These are phyloP conservation scores for Agriopis leucophaearia DNA, from an alignment of 2,888 invertebrate genomes.

Conservation along the genomic window DNA sequence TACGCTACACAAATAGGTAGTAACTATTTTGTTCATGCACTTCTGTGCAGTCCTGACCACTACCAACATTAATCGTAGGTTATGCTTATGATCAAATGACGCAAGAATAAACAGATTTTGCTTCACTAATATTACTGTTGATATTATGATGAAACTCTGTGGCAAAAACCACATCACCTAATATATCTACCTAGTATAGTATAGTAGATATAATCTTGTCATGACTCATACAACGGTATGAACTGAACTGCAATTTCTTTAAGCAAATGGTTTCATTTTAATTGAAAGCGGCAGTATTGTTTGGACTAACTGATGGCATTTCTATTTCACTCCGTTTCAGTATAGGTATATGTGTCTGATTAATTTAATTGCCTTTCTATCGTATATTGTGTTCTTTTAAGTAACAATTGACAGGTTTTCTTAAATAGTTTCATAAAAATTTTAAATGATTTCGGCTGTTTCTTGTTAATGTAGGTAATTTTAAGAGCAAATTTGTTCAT, in stretches of 20 bases:
- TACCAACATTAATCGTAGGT: background rate
- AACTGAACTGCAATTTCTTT: constrained; percentile 17
- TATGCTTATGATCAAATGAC: constrained; percentile 11
- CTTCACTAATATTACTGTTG: constrained; percentile 14
- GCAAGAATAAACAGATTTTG: constrained; percentile 17
- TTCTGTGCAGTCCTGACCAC: background rate
- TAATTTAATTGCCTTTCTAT: constrained; percentile 20
- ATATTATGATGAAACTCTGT: constrained; percentile 25
- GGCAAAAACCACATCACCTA: constrained; percentile 17
- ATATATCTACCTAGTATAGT: no score
- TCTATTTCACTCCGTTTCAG: constrained; percentile 24
- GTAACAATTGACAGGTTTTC: background rate
- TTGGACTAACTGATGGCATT: constrained; percentile 32
- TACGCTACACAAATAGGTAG: no score
- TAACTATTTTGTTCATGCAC: background rate
- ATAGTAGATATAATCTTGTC: background rate
- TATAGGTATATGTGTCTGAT: constrained; percentile 25
- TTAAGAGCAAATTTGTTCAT: no score
- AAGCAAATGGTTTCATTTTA: constrained; percentile 23
- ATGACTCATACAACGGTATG: constrained; percentile 27
- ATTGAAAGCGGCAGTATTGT: constrained; percentile 35
- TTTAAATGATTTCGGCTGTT: no score
- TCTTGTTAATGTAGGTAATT: no score
- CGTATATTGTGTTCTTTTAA: background rate
- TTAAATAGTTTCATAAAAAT: no score